Evolutionary conservation across 2,888 invertebrate species (phyloP), one percentile per base, ranked within the genome.

Genomic region (Synergus japonicus): DNA sequence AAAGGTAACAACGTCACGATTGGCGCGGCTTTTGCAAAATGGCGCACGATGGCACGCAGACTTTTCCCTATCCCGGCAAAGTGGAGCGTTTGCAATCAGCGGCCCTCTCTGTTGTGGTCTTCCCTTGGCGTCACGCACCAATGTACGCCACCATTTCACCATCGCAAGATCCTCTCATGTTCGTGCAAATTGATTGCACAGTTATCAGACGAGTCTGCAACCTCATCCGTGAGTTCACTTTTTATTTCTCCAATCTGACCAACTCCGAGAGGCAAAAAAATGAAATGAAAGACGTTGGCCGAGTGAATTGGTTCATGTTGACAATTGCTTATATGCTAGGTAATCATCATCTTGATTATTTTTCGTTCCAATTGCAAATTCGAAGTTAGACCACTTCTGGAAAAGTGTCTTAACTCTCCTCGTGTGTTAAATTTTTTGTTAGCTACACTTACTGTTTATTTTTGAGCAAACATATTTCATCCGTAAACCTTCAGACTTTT

Each of bases 41-140:
- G 82, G 81, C 66, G 83, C 80, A 80, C 84, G 82, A 86, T 85
- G 85, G 81, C 84, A 86, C 83, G 85, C 84, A 82, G 83, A 82
- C 83, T 86, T 87, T 86, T 87, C 84, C 83, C 85, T 78, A 80
- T 46, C 82, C 82, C 83, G 82, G 83, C 84, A 85, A 88, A 86
- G 86, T 85, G 87, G 85, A 86, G 85, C 85, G 83, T 86, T 85
- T 84, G 87, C 86, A 86, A 87, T 88, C 83, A 87, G 85, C 89
- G 88, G 88, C 83, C 79, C 82, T 87, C 88, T 90, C 83, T 90
- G 90, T 89, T 90, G 90, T 86, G 89, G 90, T 89, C 87, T 84
- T 84, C 85, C 83, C 85, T 79, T 79, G 79, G 83, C 87, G 89
- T 90, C 89, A 90, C 88, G 90, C 90, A 87, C 87, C 87, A 86